Percentiles rank a stretch among this genome's conserved stretches.
Conservation (phyloP, 2,797 vertebrate species). For the Coregonus sp. region DNA sequence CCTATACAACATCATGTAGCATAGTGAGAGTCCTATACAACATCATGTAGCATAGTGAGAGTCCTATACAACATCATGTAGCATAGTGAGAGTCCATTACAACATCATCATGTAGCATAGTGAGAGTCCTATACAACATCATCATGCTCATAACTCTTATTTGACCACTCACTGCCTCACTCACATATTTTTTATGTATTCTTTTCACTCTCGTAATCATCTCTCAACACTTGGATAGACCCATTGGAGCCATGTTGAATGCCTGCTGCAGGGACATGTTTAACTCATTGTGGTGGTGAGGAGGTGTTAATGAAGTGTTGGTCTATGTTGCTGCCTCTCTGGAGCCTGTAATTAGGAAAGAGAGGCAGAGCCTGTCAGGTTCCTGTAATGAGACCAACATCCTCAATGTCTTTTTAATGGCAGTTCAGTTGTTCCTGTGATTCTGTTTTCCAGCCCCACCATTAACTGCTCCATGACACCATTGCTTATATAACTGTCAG, state of each 20-base stretch:
- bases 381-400: conserved; percentile 32
- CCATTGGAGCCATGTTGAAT: not conserved
- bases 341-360: conserved; percentile 40
- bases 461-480: conserved; percentile 27
- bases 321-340: not conserved
- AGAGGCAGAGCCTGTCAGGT: conserved; percentile 31
- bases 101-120: no score
- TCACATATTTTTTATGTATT: no score
- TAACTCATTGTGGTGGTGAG: not conserved
- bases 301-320: not conserved
- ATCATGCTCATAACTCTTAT: no score
- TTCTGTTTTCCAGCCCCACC: conserved; percentile 54
- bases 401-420: conserved; percentile 38
- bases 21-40: no score
- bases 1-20: no score
- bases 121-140: no score
- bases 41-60: no score
- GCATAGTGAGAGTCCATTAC: no score
- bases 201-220: not conserved
- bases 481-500: conserved; percentile 4
- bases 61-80: no score
- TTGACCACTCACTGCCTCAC: not conserved
- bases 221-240: not conserved
- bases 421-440: conserved; percentile 38
- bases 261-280: not conserved